phyloP scores from a whole-genome alignment of 1,140 invertebrate genomes.

The Asbolus verrucosus region DNA sequence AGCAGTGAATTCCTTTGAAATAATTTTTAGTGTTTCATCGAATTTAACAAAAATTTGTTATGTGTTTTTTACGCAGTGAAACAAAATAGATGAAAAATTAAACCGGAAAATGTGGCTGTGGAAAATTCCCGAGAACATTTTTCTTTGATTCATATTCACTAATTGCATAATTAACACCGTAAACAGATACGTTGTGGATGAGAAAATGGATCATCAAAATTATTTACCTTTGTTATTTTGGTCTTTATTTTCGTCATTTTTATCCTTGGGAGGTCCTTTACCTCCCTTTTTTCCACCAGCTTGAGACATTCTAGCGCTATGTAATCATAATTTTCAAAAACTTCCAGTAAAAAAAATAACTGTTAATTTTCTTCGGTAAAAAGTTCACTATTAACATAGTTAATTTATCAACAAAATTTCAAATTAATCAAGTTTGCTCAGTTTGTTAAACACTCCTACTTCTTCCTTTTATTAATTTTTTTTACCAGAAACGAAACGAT shows the following conservation, averaged over 20 bases:
- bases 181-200: no score
- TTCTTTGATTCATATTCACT: no score
- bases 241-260: conserved; percentile 70
- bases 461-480: conserved; percentile 22
- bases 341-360: conserved; percentile 24
- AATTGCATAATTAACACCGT: no score
- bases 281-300: conserved; percentile 65
- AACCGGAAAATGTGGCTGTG: no score
- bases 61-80: no score
- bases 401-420: not conserved
- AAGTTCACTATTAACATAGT: conserved; percentile 12
- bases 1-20: no score
- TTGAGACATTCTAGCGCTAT: conserved; percentile 62
- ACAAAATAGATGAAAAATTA: no score
- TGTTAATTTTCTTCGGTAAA: conserved; percentile 2
- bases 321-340: conserved; percentile 37
- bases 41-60: no score
- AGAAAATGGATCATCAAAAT: no score
- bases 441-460: not conserved
- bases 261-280: conserved; percentile 64
- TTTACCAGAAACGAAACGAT: conserved; percentile 18
- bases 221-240: conserved; percentile 72
- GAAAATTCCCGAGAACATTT: no score
- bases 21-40: no score
- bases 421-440: not conserved